Evolutionary conservation across 2,113 vertebrate genomes (phyloP), one percentile per base, ranked within the genome.

Genomic region (Hyla sarda): DNA sequence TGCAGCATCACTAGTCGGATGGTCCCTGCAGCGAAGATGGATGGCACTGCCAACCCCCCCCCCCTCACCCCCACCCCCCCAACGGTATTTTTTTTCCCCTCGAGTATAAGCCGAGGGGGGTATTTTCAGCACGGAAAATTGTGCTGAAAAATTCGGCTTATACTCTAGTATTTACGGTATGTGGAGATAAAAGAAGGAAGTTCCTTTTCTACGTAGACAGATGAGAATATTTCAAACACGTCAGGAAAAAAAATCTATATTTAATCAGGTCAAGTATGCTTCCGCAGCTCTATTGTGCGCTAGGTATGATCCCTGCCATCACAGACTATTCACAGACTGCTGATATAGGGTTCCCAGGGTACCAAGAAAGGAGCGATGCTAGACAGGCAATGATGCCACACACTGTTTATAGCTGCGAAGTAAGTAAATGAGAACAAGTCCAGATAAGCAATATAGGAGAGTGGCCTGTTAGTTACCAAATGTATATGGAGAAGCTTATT

Each of bases 241-340:
- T 62, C 56, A 56, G 21, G 54, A 23, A 23, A 7, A 2, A 54
- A 56, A 81, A 81, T 81, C 78, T 81, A 81, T 81, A 81, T 81
- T 81, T 47, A 81, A 62, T 8, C 19, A n/a, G 37, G 37, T 62
- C 37, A 81, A 81, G 78, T 47, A 65, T 81, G 37, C 56, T 81
- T 81, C 14, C 30, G 56, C n/a, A 47, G n/a, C 37, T 62, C 25
- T 45, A 11, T 65, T 28, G 56, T 17, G 41, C 10, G 77, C 32
- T 45, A 6, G n/a, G 21, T 47, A 7, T 47, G 37, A 28, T 47
- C 45, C 34, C 78, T 47, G 54, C 37, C 62, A 81, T 81, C 77
- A 65, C 58, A 13, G 77, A 3, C 32, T 62, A 10, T 47, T 8
- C 58, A 62, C 28, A 28, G 62, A 25, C 23, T 16, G 77, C 56